Conservation (phyloP, 2,113 vertebrate species). For the Coturnix japonica region DNA sequence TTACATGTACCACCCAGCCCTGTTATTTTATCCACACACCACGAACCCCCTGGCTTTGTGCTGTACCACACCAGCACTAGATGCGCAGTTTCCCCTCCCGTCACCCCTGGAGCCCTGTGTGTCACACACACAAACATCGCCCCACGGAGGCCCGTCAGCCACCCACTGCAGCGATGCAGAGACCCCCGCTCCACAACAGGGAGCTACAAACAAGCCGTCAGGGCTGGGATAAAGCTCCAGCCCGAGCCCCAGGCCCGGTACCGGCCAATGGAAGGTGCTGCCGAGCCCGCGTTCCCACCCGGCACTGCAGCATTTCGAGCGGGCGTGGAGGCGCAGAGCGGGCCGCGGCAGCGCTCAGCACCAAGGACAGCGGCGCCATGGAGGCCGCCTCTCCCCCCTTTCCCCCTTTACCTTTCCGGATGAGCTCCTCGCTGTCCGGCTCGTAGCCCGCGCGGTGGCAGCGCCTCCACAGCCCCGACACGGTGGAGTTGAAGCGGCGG, state of each 20-base stretch:
- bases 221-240: not conserved
- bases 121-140: not conserved
- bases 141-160: not conserved
- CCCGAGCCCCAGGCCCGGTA: rapidly evolving
- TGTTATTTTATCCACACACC: not conserved
- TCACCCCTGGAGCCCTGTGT: not conserved
- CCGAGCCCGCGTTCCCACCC: not conserved
- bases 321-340: not conserved
- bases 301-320: not conserved
- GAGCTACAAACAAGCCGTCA: no score
- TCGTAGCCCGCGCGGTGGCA: conserved; percentile 90
- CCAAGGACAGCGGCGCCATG: not conserved
- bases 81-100: not conserved
- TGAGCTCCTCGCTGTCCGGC: conserved; percentile 89
- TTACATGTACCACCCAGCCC: not conserved
- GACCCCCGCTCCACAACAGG: not conserved
- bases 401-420: conserved; percentile 81
- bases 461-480: conserved; percentile 89
- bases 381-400: no score
- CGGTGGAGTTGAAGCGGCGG: conserved; percentile 90
- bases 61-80: rapidly evolving
- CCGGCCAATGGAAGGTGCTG: not conserved
- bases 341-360: not conserved
- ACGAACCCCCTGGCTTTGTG: not conserved
- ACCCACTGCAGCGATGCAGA: not conserved